Evolutionary conservation across 2,888 invertebrate genomes (phyloP).

Genomic region (Drosophila cracens): DNA sequence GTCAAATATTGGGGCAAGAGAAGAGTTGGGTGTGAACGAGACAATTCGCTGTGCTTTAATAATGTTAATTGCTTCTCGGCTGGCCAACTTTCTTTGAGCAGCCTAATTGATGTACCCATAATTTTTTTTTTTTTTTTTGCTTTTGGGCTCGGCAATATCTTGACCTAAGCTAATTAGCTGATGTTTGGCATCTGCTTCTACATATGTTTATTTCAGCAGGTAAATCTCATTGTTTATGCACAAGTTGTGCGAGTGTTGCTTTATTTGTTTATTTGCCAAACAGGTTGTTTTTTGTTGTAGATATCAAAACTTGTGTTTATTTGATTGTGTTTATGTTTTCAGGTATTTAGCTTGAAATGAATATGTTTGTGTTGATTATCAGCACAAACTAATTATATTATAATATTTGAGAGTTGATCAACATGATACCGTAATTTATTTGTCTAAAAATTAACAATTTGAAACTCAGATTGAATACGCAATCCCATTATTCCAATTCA

Average conservation of each 20-base stretch:
- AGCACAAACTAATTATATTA: neutral
- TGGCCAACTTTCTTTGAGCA: conserved; percentile 21
- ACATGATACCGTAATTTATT: neutral
- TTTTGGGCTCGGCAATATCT: neutral
- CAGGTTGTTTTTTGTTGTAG: too few relatives aligned
- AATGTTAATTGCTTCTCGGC: conserved; percentile 60
- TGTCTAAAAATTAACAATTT: neutral
- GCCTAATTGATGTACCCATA: conserved; percentile 35
- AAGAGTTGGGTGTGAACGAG: neutral
- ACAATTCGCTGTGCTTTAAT: conserved; percentile 56
- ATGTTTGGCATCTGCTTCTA: conserved; percentile 3
- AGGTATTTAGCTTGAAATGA: neutral
- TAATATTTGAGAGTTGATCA: neutral
- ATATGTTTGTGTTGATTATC: neutral
- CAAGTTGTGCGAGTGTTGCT: conserved; percentile 6
- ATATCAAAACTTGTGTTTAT: neutral
- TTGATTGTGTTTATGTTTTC: neutral
- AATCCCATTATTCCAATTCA: neutral
- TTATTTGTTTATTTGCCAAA: conserved; percentile 10
- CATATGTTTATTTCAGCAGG: conserved; percentile 14
- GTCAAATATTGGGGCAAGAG: neutral
- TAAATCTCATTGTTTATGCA: neutral
- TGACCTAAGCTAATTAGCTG: conserved; percentile 28
- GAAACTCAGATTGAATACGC: neutral
- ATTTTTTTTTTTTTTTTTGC: neutral